Base-by-base conservation (phyloP, 2,888 invertebrate genomes). In the Smittia sp. region DNA sequence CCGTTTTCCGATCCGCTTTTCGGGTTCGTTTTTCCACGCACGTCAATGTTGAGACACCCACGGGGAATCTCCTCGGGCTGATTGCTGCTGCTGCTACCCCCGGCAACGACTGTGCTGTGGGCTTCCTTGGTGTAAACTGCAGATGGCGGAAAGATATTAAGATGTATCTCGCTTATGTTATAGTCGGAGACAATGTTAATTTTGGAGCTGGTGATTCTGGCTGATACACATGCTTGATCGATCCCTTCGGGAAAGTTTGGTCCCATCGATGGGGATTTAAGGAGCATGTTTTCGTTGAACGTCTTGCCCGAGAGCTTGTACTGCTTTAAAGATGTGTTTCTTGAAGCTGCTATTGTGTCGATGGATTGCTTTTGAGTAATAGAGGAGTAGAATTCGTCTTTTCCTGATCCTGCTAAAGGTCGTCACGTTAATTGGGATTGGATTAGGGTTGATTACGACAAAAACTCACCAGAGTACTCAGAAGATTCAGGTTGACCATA, bases 401-500 rank as follows among this genome's bases (percentile, higher is more conserved):
- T 62, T 62, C 72, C 62, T 54, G 72, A 62, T 62, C 72, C 72
- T 72, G 24, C 9, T 52, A 11, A 52, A 69, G 32, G 3, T 32
- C 32, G 32, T 32, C n/a, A n/a, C n/a, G n/a, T n/a, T n/a, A n/a
- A n/a, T n/a, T n/a, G n/a, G n/a, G n/a, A n/a, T n/a, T n/a, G n/a
- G n/a, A n/a, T n/a, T n/a, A n/a, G n/a, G n/a, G n/a, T n/a, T n/a
- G n/a, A n/a, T n/a, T n/a, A n/a, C n/a, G n/a, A n/a, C n/a, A n/a
- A 3, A 25, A 25, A 76, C 76, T 74, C 74, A 84, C 82, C 85
- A 83, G 83, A 83, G 82, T 80, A 80, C 78, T 77, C 80, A 79
- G 77, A 80, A 75, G 78, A 81, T 79, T 80, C 84, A 78, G 83
- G 80, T 75, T 83, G 82, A 75, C 83, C 82, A 77, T 83, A 84